Evolutionary conservation across 2,797 vertebrate genomes (phyloP).

Genomic region (Sebastolobus alascanus): DNA sequence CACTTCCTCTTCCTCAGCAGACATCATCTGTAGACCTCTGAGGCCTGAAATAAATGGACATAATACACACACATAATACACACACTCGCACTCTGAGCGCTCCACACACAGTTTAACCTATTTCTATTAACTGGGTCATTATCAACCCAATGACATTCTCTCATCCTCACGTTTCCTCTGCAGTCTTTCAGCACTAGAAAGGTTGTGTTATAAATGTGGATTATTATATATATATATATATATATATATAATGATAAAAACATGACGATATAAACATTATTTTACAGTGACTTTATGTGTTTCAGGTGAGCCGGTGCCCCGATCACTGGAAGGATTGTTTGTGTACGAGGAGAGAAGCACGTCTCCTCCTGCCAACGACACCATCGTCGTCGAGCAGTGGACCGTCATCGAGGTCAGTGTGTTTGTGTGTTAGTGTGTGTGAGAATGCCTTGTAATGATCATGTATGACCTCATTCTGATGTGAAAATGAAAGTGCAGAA

Average conservation of each 20-base stretch:
- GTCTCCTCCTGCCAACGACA: constrained; percentile 91
- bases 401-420: constrained; percentile 92
- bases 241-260: not conserved
- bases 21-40: constrained; percentile 58
- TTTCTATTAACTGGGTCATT: constrained; percentile 73
- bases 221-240: not conserved
- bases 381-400: constrained; percentile 98
- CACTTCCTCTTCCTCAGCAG: constrained; percentile 80
- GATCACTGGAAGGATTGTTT: constrained; percentile 95
- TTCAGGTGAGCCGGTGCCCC: constrained; percentile 91
- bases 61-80: not conserved
- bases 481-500: not conserved
- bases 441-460: not conserved
- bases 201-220: not conserved
- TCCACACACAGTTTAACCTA: constrained; percentile 22
- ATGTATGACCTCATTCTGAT: not conserved
- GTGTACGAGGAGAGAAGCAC: constrained; percentile 92
- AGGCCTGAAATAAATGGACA: constrained; percentile 19
- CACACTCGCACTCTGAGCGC: not conserved
- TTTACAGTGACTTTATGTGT: constrained; percentile 11
- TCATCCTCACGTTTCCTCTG: constrained; percentile 10
- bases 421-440: constrained; percentile 10
- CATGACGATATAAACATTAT: not conserved
- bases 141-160: constrained; percentile 51
- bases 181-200: not conserved